A percentile compares a stretch with the other conserved stretches of the same genome.
Evolutionary conservation across 1,140 invertebrate species (phyloP).

Genomic region (Theocolax elegans): DNA sequence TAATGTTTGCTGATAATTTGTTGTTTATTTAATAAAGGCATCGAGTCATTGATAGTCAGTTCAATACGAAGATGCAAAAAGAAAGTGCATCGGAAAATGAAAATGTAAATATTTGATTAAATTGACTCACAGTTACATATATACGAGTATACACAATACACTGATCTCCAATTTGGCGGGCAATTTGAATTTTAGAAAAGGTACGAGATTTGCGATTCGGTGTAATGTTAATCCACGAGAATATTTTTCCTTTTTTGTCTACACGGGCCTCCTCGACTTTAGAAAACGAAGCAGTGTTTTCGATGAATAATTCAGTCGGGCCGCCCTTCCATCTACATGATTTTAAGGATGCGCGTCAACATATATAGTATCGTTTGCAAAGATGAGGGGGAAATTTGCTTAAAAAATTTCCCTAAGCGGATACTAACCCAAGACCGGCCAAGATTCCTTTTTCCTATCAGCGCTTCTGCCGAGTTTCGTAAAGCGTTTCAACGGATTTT

Average conservation of each 20-base stretch:
- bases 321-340: slow-evolving; percentile 8
- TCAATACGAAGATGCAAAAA: too few species aligned
- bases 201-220: slow-evolving; percentile 24
- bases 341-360: slow-evolving; percentile 17
- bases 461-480: too few species aligned
- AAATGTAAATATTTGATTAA: too few species aligned
- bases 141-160: too few species aligned
- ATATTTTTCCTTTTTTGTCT: slow-evolving; percentile 12
- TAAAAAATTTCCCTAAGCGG: slow-evolving; percentile 6
- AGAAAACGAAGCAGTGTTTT: slow-evolving; percentile 28
- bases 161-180: slow-evolving; percentile 19
- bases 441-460: too few species aligned
- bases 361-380: neutral
- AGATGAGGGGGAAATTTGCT: neutral
- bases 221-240: slow-evolving; percentile 31
- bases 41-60: too few species aligned
- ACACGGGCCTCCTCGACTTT: neutral
- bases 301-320: slow-evolving; percentile 30
- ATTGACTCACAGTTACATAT: too few species aligned
- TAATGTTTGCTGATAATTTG: too few species aligned
- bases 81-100: too few species aligned
- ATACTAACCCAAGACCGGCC: too few species aligned
- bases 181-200: slow-evolving; percentile 36
- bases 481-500: too few species aligned
- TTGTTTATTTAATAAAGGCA: too few species aligned